Evolutionary conservation across 1,140 invertebrate genomes (phyloP).

Genomic region (Homalodisca vitripennis): DNA sequence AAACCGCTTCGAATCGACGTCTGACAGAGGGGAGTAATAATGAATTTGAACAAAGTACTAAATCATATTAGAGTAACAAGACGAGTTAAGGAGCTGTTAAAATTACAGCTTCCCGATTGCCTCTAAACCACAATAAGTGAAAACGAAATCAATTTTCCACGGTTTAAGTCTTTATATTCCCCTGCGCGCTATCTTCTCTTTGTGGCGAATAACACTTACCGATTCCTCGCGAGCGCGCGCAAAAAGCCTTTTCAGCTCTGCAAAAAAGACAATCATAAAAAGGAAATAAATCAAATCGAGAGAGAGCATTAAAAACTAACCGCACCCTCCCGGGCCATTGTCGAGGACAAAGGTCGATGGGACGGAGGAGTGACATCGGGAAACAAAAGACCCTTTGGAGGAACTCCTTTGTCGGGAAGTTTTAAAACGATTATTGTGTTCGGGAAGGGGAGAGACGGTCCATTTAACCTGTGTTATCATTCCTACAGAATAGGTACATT

Average conservation of each 20-base stretch:
- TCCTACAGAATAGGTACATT: no score
- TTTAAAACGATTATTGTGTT: constrained; percentile 13
- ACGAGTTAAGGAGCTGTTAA: no score
- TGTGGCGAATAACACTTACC: constrained; percentile 8
- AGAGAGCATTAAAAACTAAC: constrained; percentile 13
- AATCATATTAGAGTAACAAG: no score
- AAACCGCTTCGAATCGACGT: no score
- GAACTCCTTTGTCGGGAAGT: background rate
- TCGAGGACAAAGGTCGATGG: background rate
- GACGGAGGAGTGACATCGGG: background rate
- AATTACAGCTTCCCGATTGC: no score
- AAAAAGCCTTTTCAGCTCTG: constrained; percentile 4
- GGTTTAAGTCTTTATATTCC: background rate
- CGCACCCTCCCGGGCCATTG: background rate
- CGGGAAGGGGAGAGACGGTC: background rate
- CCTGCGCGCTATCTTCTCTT: background rate
- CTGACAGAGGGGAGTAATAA: no score
- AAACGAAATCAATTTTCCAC: background rate
- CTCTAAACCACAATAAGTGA: background rate
- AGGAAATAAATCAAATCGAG: constrained; percentile 16
- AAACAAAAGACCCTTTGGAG: background rate
- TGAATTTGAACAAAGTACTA: no score
- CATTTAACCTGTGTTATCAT: no score
- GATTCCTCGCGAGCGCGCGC: constrained; percentile 1
- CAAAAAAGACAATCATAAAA: constrained; percentile 17